phyloP scores from a whole-genome alignment of 2,113 vertebrate genomes.

The Mohoua ochrocephala region DNA sequence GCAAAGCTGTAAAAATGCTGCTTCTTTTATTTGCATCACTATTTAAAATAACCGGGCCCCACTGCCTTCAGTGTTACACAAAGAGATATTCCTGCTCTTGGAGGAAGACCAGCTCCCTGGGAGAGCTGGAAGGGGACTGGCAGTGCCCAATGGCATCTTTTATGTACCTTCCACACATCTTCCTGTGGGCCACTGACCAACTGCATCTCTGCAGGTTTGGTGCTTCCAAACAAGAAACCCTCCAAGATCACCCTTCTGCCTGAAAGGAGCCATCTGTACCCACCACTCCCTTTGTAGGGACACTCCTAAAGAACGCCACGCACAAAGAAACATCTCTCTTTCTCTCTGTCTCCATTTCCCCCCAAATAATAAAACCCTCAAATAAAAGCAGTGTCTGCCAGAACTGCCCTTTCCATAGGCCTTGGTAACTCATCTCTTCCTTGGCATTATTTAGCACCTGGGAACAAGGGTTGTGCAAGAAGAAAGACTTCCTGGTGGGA shows the following conservation, averaged over 20 bases:
- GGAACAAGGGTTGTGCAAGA: neutral
- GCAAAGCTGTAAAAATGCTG: neutral
- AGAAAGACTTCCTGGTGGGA: neutral
- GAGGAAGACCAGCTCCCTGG: neutral
- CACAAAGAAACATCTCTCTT: neutral
- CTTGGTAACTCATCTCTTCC: neutral
- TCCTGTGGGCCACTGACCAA: neutral
- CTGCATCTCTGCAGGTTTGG: neutral
- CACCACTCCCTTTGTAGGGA: neutral
- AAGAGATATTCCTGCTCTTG: neutral
- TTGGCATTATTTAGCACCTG: neutral
- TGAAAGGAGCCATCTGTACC: neutral
- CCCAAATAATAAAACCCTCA: neutral
- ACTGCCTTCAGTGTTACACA: neutral
- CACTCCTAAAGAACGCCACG: fast-evolving
- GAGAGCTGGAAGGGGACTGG: neutral
- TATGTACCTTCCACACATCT: neutral
- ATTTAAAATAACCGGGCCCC: neutral
- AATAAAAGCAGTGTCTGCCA: neutral
- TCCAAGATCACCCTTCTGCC: neutral
- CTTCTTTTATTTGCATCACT: neutral
- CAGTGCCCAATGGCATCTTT: neutral
- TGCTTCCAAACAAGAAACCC: neutral
- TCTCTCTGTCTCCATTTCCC: neutral
- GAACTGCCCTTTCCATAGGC: neutral